phyloP scores from a whole-genome alignment of 2,797 vertebrate species.

The Sylvia borin region DNA sequence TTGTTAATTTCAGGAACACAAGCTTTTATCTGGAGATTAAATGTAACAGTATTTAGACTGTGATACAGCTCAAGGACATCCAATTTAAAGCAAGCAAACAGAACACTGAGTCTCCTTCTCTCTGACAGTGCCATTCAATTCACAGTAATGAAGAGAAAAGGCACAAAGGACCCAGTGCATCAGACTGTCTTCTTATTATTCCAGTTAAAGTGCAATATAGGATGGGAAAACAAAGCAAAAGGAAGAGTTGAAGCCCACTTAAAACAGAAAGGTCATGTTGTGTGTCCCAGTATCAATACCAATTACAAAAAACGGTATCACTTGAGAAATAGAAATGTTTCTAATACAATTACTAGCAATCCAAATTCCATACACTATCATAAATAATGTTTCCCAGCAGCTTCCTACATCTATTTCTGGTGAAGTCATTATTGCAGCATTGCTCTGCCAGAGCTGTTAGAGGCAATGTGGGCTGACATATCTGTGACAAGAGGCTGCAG shows the following conservation, averaged over 20 bases:
- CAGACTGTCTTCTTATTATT: background rate
- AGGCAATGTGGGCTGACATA: background rate
- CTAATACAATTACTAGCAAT: background rate
- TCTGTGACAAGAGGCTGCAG: background rate
- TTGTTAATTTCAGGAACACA: background rate
- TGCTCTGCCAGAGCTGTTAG: background rate
- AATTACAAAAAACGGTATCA: background rate
- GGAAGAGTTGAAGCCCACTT: background rate
- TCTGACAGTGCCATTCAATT: background rate
- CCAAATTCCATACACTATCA: background rate
- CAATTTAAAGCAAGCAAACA: background rate
- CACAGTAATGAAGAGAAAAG: background rate
- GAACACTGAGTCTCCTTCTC: background rate
- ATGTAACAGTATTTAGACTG: background rate
- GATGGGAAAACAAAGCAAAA: background rate
- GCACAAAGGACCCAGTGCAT: background rate
- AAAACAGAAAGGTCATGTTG: background rate
- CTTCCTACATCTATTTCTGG: background rate
- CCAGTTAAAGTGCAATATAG: background rate
- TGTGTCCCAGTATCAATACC: no score
- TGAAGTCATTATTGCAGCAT: background rate
- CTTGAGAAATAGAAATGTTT: background rate
- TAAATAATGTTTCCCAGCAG: background rate
- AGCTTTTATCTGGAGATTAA: background rate
- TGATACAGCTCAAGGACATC: background rate